phyloP scores from a whole-genome alignment of 2,888 invertebrate species.

The Parnassius glacialis region DNA sequence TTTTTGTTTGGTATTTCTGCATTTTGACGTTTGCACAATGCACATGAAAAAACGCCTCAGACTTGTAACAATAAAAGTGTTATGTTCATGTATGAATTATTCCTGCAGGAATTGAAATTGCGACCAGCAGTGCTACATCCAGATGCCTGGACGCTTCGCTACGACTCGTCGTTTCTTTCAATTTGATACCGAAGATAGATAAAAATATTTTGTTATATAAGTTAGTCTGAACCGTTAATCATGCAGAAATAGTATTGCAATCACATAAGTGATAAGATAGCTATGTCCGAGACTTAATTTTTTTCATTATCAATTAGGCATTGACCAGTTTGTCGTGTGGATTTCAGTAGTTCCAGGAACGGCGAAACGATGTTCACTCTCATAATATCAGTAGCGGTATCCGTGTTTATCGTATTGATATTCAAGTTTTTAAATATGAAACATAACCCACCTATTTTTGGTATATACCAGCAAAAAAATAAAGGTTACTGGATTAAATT shows the following conservation, averaged over 20 bases:
- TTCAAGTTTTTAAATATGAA: constrained; percentile 59
- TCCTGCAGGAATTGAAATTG: too few relatives aligned
- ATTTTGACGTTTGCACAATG: too few relatives aligned
- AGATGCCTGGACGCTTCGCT: too few relatives aligned
- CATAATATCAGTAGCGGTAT: constrained; percentile 46
- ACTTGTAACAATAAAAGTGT: too few relatives aligned
- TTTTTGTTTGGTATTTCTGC: too few relatives aligned
- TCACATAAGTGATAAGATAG: constrained; percentile 29
- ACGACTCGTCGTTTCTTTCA: too few relatives aligned
- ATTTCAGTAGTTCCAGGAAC: constrained; percentile 2
- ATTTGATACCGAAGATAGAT: too few relatives aligned
- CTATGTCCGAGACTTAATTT: background rate
- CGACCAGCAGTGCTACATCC: too few relatives aligned
- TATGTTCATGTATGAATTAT: too few relatives aligned
- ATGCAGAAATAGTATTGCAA: constrained; percentile 6
- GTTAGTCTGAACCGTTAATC: background rate
- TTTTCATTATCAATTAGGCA: constrained; percentile 17
- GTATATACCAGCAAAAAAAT: constrained; percentile 75
- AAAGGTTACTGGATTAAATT: constrained; percentile 77
- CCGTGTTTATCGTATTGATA: constrained; percentile 46
- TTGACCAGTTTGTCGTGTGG: constrained; percentile 3
- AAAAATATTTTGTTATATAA: too few relatives aligned
- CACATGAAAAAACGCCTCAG: too few relatives aligned
- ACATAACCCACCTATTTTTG: constrained; percentile 62
- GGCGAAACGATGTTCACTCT: constrained; percentile 44